phyloP scores from a whole-genome alignment of 2,113 vertebrate genomes.

The Glaucomys volans region DNA sequence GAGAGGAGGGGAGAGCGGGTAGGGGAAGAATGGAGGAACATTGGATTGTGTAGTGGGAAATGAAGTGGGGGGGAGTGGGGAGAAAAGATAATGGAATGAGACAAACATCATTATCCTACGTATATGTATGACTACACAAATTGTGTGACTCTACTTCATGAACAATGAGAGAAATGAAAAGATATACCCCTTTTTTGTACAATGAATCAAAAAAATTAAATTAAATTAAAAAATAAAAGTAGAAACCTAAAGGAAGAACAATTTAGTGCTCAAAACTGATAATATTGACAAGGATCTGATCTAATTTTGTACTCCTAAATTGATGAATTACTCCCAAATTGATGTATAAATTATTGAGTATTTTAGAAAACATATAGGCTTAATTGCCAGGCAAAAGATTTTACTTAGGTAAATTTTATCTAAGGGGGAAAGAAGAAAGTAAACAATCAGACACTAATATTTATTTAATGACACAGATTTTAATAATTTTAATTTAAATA shows the following conservation, averaged over 20 bases:
- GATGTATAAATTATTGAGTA: background rate
- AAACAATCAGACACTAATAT: background rate
- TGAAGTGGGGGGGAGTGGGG: too few relatives aligned
- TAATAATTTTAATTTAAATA: background rate
- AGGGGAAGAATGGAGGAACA: too few relatives aligned
- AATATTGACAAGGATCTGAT: background rate
- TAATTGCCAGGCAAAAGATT: background rate
- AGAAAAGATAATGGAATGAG: too few relatives aligned
- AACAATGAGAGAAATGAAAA: too few relatives aligned
- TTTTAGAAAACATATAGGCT: background rate
- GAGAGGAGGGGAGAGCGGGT: too few relatives aligned
- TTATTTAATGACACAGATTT: background rate
- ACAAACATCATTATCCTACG: too few relatives aligned
- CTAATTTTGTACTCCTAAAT: background rate
- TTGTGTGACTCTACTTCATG: too few relatives aligned
- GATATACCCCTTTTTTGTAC: too few relatives aligned
- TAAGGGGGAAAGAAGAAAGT: background rate
- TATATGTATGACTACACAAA: too few relatives aligned
- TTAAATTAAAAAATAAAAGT: too few relatives aligned
- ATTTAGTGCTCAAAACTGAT: background rate
- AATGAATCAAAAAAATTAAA: too few relatives aligned
- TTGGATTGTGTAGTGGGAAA: too few relatives aligned
- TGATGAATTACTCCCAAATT: background rate
- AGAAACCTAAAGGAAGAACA: conserved; percentile 40
- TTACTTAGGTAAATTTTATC: background rate